Evolutionary conservation across 2,113 vertebrate genomes (phyloP).

Genomic region (Anas platyrhynchos): DNA sequence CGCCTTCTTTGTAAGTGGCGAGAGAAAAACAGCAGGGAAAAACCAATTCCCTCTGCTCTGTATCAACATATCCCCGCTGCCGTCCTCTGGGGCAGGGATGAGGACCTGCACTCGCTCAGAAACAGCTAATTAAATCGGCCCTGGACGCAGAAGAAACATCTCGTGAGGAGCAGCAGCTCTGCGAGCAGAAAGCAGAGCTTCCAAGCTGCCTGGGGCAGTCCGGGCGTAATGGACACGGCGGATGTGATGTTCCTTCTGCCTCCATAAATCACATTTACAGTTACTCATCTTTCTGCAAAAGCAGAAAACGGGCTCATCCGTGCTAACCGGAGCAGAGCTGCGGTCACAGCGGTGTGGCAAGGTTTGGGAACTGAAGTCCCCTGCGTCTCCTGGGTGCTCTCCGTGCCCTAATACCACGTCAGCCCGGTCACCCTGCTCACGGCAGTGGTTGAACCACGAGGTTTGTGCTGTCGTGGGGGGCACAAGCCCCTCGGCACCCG

Average conservation of each 20-base stretch:
- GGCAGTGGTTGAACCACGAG: not conserved
- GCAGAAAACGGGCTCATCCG: not conserved
- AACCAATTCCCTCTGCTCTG: not conserved
- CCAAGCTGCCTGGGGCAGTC: conserved; percentile 5
- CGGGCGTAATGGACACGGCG: not conserved
- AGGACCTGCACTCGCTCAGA: conserved; percentile 6
- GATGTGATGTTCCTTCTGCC: not conserved
- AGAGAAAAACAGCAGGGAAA: not conserved
- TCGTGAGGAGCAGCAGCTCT: conserved; percentile 1
- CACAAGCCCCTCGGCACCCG: fast-evolving
- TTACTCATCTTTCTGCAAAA: not conserved
- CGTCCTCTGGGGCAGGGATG: not conserved
- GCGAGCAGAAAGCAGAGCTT: not conserved
- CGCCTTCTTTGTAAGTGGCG: not conserved
- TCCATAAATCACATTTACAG: not conserved
- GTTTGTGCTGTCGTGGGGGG: not conserved
- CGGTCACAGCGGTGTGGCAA: not conserved
- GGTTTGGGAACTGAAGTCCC: not conserved
- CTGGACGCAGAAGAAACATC: not conserved
- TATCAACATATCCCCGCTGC: not conserved
- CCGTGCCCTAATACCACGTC: not conserved
- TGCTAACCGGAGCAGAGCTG: not conserved
- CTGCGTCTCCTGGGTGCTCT: not conserved
- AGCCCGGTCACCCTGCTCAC: not conserved
- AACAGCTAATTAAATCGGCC: conserved; percentile 22